Evolutionary conservation across 2,797 vertebrate species (phyloP).

Genomic region (Halcyon badia): DNA sequence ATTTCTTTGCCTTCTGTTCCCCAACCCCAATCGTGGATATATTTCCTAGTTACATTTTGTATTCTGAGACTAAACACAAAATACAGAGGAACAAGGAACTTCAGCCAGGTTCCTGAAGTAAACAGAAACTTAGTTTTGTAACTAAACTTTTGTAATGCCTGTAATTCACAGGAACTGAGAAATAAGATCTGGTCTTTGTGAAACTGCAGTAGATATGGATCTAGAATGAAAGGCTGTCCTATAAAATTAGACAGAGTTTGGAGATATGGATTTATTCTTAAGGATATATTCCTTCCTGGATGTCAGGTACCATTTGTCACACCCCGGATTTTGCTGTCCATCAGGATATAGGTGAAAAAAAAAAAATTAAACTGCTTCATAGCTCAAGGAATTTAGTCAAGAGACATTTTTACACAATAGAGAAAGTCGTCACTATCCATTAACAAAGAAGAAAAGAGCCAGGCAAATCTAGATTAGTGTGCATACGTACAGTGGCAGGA

Average conservation of each 20-base stretch:
- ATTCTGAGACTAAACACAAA: background rate
- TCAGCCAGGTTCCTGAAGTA: background rate
- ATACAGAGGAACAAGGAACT: background rate
- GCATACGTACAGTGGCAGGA: slow-evolving; percentile 39
- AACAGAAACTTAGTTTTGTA: slow-evolving; percentile 50
- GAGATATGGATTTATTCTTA: slow-evolving; percentile 81
- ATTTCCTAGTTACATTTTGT: background rate
- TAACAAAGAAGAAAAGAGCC: slow-evolving; percentile 41
- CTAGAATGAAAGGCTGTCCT: slow-evolving; percentile 78
- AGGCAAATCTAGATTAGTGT: slow-evolving; percentile 13
- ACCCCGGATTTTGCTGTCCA: slow-evolving; percentile 78
- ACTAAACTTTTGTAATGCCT: slow-evolving; percentile 40
- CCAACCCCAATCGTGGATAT: background rate
- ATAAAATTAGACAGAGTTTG: slow-evolving; percentile 80
- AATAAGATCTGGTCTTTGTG: slow-evolving; percentile 61
- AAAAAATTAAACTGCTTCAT: slow-evolving; percentile 30
- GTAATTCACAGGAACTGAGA: slow-evolving; percentile 62
- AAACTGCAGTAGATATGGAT: slow-evolving; percentile 78
- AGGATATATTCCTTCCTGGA: slow-evolving; percentile 80
- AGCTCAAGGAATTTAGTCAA: slow-evolving; percentile 73
- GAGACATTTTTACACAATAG: slow-evolving; percentile 57
- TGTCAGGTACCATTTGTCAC: slow-evolving; percentile 84
- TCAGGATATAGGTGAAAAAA: slow-evolving; percentile 77
- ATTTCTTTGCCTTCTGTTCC: background rate
- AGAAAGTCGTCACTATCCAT: slow-evolving; percentile 32